These are phyloP conservation scores for Triops longicaudatus DNA, from an alignment of 1,140 invertebrate genomes.

Conservation along the genomic window DNA sequence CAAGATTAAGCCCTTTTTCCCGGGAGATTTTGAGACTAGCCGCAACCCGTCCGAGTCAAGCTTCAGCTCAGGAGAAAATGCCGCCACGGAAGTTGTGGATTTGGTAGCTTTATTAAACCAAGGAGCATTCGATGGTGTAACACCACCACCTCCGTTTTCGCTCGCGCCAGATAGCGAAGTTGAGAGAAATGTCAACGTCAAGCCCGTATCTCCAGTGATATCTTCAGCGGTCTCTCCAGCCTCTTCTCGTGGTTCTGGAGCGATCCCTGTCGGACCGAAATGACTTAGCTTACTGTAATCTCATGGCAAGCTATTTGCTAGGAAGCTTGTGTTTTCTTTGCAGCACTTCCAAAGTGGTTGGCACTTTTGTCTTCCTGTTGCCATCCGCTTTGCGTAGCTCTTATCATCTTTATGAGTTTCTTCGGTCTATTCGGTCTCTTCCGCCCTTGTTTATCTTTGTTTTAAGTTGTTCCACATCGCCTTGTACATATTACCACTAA, in stretches of 20 bases:
- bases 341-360: neutral
- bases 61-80: neutral
- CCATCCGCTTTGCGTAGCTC: neutral
- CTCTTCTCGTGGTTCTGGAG: neutral
- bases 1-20: constrained; percentile 18
- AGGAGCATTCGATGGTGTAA: constrained; percentile 20
- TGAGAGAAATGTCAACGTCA: constrained; percentile 12
- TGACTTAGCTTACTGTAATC: neutral
- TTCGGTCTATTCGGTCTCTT: neutral
- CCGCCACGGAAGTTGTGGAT: constrained; percentile 23
- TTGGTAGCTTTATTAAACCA: constrained; percentile 6
- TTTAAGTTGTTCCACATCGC: neutral
- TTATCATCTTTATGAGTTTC: neutral
- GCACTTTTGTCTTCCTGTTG: constrained; percentile 1
- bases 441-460: neutral
- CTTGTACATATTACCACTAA: constrained; percentile 4
- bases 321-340: neutral
- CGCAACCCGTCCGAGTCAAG: neutral
- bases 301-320: constrained; percentile 1
- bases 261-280: neutral
- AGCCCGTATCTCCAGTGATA: constrained; percentile 11
- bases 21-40: neutral
- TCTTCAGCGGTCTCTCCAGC: neutral
- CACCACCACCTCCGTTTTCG: neutral
- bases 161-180: neutral